These are phyloP conservation scores for Otolemur garnettii DNA, from an alignment of 2,113 vertebrate species.

Conservation along the genomic window DNA sequence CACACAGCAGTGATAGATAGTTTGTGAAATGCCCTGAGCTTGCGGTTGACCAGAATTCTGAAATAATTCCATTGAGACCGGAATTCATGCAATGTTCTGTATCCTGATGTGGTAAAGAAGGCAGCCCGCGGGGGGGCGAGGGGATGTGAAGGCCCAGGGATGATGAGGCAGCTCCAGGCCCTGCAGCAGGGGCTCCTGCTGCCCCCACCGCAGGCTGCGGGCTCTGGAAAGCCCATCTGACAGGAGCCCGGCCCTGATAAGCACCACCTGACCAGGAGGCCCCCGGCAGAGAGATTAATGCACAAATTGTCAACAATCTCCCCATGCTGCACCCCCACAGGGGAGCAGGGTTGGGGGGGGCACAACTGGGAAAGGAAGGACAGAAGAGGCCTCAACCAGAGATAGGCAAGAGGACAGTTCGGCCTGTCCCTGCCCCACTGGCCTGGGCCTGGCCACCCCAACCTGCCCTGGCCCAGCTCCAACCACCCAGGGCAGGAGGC, in stretches of 20 bases:
- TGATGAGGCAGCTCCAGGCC: conserved; percentile 82
- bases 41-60: conserved; percentile 92
- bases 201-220: conserved; percentile 61
- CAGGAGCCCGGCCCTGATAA: conserved; percentile 91
- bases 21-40: conserved; percentile 88
- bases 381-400: conserved; percentile 38
- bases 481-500: not conserved
- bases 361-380: conserved; percentile 53
- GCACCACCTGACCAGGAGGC: conserved; percentile 89
- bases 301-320: conserved; percentile 87
- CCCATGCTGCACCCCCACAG: not conserved
- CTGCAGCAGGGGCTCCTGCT: conserved; percentile 69
- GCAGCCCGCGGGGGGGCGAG: conserved; percentile 74
- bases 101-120: conserved; percentile 93
- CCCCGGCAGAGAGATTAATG: conserved; percentile 87
- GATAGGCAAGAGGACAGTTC: not conserved
- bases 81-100: conserved; percentile 90
- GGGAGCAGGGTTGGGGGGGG: not conserved
- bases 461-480: not conserved
- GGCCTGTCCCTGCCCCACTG: not conserved
- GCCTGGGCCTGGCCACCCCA: not conserved
- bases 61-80: conserved; percentile 89
- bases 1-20: conserved; percentile 83
- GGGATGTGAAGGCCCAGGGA: conserved; percentile 81
- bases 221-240: conserved; percentile 90